A percentile compares a stretch with the other conserved stretches of the same genome.
These are phyloP conservation scores for Matsumyia berberina DNA, from an alignment of 2,888 invertebrate genomes.

Conservation along the genomic window DNA sequence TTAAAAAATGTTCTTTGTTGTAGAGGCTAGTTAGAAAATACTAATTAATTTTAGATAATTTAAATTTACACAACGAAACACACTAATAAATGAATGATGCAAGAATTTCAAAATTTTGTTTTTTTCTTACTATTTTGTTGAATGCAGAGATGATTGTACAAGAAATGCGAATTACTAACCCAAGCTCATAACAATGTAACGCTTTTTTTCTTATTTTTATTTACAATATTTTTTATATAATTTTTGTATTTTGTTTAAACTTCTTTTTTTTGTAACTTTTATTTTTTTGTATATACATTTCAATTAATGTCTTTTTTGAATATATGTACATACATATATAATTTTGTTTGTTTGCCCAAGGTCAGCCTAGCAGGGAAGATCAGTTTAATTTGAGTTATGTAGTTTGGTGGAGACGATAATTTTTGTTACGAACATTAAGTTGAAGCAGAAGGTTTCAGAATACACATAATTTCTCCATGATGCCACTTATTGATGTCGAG, in stretches of 20 bases:
- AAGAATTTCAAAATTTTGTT: constrained; percentile 15
- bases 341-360: constrained; percentile 28
- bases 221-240: too few relatives aligned
- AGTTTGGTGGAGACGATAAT: constrained; percentile 34
- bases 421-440: too few relatives aligned
- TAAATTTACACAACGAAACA: constrained; percentile 12
- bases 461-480: too few relatives aligned
- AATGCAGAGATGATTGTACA: background rate
- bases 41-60: constrained; percentile 9
- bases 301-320: constrained; percentile 29
- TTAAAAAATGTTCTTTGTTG: background rate
- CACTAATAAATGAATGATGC: constrained; percentile 47
- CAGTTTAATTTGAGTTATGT: constrained; percentile 30
- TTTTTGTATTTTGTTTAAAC: background rate
- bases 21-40: constrained; percentile 36
- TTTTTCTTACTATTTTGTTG: background rate
- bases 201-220: background rate
- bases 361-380: constrained; percentile 12
- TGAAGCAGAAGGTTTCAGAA: background rate
- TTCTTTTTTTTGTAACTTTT: constrained; percentile 25
- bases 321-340: too few relatives aligned
- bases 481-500: too few relatives aligned
- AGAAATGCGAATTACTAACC: background rate
- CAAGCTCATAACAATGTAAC: constrained; percentile 8
- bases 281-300: constrained; percentile 47